phyloP scores from a whole-genome alignment of 2,797 vertebrate species.

The Nannoperca obscura region DNA sequence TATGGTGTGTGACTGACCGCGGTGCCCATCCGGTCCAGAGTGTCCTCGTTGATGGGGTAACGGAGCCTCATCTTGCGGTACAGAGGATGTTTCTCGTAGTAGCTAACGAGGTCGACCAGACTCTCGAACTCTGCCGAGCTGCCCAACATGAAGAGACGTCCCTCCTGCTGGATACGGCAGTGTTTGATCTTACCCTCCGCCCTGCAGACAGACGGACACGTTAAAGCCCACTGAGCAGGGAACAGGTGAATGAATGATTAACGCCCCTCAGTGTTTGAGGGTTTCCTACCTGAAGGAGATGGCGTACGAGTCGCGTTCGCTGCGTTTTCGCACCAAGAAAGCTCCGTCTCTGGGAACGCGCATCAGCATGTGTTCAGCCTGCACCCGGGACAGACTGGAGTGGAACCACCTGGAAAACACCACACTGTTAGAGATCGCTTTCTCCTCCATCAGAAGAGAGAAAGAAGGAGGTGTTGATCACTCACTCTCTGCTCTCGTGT shows the following conservation, averaged over 20 bases:
- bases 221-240: background rate
- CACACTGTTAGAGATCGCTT: background rate
- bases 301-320: constrained; percentile 93
- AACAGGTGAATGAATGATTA: background rate
- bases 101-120: constrained; percentile 95
- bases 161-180: constrained; percentile 96
- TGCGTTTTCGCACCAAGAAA: constrained; percentile 95
- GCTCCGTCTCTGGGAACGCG: constrained; percentile 95
- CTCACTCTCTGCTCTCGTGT: constrained; percentile 98
- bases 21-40: constrained; percentile 96
- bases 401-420: constrained; percentile 92
- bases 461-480: background rate
- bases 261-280: background rate
- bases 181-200: constrained; percentile 99
- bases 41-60: constrained; percentile 98
- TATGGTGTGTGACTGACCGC: constrained; percentile 83
- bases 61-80: constrained; percentile 98
- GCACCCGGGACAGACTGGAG: constrained; percentile 90
- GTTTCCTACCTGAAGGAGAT: constrained; percentile 93
- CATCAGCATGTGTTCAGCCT: constrained; percentile 98
- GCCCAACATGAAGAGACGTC: constrained; percentile 92
- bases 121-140: constrained; percentile 95
- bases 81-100: constrained; percentile 95
- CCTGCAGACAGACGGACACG: constrained; percentile 64
- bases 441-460: background rate